A percentile compares a stretch with the other conserved stretches of the same genome.
Conservation (phyloP, 2,113 vertebrate species). For the Passer montanus region DNA sequence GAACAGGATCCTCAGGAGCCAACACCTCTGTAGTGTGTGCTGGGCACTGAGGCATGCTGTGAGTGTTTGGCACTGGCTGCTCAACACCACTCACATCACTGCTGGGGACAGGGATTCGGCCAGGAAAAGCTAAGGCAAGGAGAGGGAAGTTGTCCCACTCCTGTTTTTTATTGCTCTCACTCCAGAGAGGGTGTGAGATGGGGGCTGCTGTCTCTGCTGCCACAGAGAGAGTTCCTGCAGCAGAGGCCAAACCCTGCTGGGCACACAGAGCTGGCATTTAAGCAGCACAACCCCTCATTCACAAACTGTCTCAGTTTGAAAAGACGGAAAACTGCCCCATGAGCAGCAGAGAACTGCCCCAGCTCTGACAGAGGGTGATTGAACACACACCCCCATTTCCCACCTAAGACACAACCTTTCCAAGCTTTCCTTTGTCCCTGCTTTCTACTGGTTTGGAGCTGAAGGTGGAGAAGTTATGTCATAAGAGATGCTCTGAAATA, state of each 20-base stretch:
- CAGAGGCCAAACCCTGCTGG: not conserved
- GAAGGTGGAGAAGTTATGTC: not conserved
- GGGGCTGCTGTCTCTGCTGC: not conserved
- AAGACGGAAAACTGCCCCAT: too few species aligned
- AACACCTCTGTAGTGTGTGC: not conserved
- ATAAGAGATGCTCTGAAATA: not conserved
- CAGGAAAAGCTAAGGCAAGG: rapidly evolving
- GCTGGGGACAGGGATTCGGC: rapidly evolving
- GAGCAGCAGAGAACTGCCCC: too few species aligned
- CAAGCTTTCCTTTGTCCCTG: not conserved
- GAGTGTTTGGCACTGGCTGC: not conserved
- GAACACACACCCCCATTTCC: too few species aligned
- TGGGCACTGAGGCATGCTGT: not conserved
- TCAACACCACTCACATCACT: rapidly evolving
- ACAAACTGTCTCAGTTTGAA: too few species aligned
- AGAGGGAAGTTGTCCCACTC: not conserved
- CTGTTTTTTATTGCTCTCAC: not conserved
- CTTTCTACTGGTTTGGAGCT: not conserved
- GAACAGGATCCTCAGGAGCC: not conserved
- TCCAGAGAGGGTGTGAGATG: not conserved
- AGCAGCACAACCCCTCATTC: not conserved
- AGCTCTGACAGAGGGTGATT: too few species aligned
- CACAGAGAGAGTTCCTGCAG: not conserved
- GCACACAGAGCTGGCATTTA: rapidly evolving
- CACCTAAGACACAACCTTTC: too few species aligned